Evolutionary conservation across 2,113 vertebrate species (phyloP).

Genomic region (Bos indicus): DNA sequence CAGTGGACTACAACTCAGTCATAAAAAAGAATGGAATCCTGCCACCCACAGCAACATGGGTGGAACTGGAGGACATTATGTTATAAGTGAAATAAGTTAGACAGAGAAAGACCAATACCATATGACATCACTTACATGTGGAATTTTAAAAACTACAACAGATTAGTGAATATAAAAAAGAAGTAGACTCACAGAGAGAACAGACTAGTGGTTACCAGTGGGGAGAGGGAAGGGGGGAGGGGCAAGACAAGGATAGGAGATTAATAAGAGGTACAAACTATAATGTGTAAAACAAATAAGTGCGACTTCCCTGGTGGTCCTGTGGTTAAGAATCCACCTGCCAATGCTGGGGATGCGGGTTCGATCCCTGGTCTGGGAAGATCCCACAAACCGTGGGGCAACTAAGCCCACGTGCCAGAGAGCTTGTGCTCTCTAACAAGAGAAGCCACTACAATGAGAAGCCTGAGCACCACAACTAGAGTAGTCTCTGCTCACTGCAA

Average conservation of each 20-base stretch:
- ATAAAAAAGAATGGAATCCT: not conserved
- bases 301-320: not conserved
- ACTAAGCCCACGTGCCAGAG: not conserved
- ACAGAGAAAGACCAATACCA: not conserved
- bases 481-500: not conserved
- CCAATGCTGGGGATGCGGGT: not conserved
- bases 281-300: not conserved
- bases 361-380: not conserved
- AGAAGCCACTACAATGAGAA: not conserved
- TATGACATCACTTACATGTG: not conserved
- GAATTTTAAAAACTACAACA: not conserved
- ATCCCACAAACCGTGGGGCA: not conserved
- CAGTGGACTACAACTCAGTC: not conserved
- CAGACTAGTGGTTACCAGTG: not conserved
- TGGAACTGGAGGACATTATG: not conserved
- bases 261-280: not conserved
- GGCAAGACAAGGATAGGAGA: not conserved
- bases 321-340: not conserved
- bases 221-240: not conserved
- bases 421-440: not conserved
- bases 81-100: not conserved
- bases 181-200: not conserved
- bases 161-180: not conserved
- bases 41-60: not conserved
- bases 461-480: not conserved